Conservation (phyloP, 2,797 vertebrate species). For the Eospalax fontanierii region DNA sequence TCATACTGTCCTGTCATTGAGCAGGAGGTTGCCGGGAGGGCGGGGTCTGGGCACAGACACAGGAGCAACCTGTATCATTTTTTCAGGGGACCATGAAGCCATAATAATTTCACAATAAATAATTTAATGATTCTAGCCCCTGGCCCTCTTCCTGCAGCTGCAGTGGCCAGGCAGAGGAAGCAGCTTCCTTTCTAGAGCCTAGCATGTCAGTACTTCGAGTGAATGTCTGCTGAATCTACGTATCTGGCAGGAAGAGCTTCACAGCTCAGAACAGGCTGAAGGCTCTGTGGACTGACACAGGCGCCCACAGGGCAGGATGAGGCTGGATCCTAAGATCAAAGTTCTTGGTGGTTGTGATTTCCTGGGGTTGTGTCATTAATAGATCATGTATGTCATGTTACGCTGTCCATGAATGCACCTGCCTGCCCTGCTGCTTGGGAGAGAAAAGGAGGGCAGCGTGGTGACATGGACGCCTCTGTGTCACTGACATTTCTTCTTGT, state of each 20-base stretch:
- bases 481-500: neutral
- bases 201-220: neutral
- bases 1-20: neutral
- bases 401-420: neutral
- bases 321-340: neutral
- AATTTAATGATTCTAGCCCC: too few species aligned
- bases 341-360: neutral
- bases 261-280: neutral
- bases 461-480: neutral
- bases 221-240: neutral
- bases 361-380: neutral
- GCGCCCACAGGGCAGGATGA: neutral
- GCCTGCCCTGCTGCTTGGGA: neutral
- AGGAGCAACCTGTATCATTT: neutral
- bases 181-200: neutral
- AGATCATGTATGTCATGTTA: neutral
- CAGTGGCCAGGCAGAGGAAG: neutral
- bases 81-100: neutral
- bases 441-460: neutral
- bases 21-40: neutral
- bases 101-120: too few species aligned
- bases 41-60: neutral
- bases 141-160: neutral
- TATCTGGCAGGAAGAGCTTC: neutral
- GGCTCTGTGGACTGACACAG: neutral